Conservation (phyloP, 2,113 vertebrate genomes). For the Hucho hucho region DNA sequence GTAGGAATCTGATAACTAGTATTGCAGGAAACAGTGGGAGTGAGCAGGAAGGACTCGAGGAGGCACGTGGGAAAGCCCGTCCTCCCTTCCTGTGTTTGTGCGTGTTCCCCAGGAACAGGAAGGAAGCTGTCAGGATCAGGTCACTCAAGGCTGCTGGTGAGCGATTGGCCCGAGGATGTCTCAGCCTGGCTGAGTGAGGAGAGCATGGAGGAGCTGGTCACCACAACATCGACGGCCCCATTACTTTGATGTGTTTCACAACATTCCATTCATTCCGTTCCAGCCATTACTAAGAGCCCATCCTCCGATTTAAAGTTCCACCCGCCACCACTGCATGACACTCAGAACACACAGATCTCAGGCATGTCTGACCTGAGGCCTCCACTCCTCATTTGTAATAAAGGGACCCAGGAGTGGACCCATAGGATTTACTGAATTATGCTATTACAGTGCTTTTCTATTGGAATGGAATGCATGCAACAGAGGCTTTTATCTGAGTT, state of each 20-base stretch:
- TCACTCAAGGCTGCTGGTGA: conserved; percentile 46
- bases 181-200: conserved; percentile 77
- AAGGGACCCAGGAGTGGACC: neutral
- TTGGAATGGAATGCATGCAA: conserved; percentile 23
- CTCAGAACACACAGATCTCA: too few relatives aligned
- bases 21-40: conserved; percentile 12
- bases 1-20: conserved; percentile 34
- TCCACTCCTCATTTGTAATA: too few relatives aligned
- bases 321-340: too few relatives aligned
- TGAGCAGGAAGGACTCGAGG: neutral
- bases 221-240: conserved; percentile 77
- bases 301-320: too few relatives aligned
- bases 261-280: too few relatives aligned
- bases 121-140: conserved; percentile 38
- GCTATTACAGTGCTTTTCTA: conserved; percentile 20
- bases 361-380: conserved; percentile 65
- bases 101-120: conserved; percentile 64
- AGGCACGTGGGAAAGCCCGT: conserved; percentile 23
- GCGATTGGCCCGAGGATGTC: conserved; percentile 90
- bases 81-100: conserved; percentile 50
- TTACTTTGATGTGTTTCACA: too few relatives aligned
- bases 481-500: conserved; percentile 47
- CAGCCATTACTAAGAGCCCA: too few relatives aligned
- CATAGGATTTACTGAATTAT: conserved; percentile 18
- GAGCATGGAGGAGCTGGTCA: conserved; percentile 73